phyloP scores from a whole-genome alignment of 2,797 vertebrate genomes.

The Melopsittacus undulatus region DNA sequence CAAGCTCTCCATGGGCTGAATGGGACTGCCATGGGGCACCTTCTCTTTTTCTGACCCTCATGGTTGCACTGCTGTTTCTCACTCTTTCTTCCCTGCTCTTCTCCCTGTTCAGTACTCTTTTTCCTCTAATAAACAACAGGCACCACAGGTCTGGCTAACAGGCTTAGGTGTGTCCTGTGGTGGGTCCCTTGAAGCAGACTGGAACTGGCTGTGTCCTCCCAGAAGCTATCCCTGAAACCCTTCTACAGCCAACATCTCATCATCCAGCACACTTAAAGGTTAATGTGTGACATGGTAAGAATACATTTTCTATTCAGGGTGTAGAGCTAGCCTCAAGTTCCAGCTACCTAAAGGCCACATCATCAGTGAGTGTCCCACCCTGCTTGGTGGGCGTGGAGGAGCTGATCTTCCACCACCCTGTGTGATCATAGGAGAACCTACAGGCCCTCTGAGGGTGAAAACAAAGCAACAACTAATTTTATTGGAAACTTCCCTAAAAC shows the following conservation, averaged over 20 bases:
- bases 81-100: background rate
- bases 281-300: background rate
- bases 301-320: background rate
- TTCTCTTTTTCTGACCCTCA: background rate
- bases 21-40: background rate
- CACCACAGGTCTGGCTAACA: background rate
- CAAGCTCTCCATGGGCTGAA: fast-evolving
- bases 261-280: background rate
- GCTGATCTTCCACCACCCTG: background rate
- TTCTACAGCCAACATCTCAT: background rate
- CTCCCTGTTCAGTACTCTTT: background rate
- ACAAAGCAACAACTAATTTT: background rate
- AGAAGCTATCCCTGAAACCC: background rate
- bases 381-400: background rate
- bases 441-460: background rate
- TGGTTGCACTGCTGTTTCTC: background rate
- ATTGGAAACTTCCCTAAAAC: background rate
- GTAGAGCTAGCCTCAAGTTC: background rate
- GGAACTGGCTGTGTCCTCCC: background rate
- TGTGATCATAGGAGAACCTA: background rate
- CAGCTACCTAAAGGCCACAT: background rate
- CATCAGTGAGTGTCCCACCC: background rate
- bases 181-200: background rate
- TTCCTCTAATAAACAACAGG: background rate
- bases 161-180: background rate